A percentile compares a stretch with the other conserved stretches of the same genome.
Evolutionary conservation across 2,888 invertebrate species (phyloP).

Genomic region (Sclerodermus sp.): DNA sequence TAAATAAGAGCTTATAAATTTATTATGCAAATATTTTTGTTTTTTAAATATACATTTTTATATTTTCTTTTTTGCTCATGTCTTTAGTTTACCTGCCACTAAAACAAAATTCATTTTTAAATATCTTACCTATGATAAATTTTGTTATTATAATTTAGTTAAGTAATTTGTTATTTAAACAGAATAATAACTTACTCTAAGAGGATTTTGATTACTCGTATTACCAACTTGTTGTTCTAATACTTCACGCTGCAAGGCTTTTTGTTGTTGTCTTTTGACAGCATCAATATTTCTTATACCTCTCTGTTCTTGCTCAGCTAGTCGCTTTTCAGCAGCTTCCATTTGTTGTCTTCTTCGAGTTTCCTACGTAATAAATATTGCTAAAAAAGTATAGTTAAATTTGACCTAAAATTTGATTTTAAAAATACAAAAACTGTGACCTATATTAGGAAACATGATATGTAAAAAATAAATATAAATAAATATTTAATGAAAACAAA

Average conservation of each 20-base stretch:
- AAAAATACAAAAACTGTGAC: slow-evolving; percentile 11
- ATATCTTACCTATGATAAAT: slow-evolving; percentile 1
- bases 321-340: slow-evolving; percentile 71
- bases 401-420: too few species aligned
- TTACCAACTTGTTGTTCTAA: slow-evolving; percentile 61
- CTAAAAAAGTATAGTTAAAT: too few species aligned
- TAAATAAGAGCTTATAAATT: too few species aligned
- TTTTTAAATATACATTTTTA: too few species aligned
- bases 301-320: slow-evolving; percentile 63
- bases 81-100: slow-evolving; percentile 46
- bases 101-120: too few species aligned
- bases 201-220: slow-evolving; percentile 22
- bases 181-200: slow-evolving; percentile 34
- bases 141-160: background rate
- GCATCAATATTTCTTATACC: slow-evolving; percentile 69
- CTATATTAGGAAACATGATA: slow-evolving; percentile 6
- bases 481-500: slow-evolving; percentile 1
- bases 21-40: too few species aligned
- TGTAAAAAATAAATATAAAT: background rate
- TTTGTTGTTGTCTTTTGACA: slow-evolving; percentile 64
- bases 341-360: slow-evolving; percentile 67
- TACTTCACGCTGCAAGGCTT: slow-evolving; percentile 63
- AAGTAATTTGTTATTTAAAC: background rate
- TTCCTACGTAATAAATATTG: too few species aligned
- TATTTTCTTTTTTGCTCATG: background rate